Evolutionary conservation across 2,113 vertebrate species (phyloP).

Genomic region (Leptosomus discolor): DNA sequence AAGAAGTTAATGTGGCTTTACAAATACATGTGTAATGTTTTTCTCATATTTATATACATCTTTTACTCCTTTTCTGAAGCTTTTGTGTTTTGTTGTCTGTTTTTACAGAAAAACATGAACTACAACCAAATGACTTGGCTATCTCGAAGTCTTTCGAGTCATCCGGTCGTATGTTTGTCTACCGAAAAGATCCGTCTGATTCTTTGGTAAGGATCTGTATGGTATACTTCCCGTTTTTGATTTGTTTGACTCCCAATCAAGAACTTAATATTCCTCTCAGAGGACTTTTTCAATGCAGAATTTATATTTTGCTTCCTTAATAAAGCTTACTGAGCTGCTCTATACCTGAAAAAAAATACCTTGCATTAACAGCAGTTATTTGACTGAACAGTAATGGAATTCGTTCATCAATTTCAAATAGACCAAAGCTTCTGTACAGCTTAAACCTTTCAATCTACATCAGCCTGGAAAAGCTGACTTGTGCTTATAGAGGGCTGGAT

Average conservation of each 20-base stretch:
- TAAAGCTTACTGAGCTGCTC: background rate
- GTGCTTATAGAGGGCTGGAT: background rate
- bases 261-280: background rate
- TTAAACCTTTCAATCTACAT: slow-evolving; percentile 27
- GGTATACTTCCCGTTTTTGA: background rate
- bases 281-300: background rate
- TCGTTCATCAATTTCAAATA: slow-evolving; percentile 42
- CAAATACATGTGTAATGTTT: background rate
- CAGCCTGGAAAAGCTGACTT: background rate
- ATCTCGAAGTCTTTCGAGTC: slow-evolving; percentile 82
- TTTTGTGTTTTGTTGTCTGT: background rate
- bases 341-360: background rate
- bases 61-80: background rate
- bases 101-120: slow-evolving; percentile 84
- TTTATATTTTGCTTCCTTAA: background rate
- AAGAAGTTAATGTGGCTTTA: background rate
- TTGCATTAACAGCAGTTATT: background rate
- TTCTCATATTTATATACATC: background rate
- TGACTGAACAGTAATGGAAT: background rate
- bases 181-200: slow-evolving; percentile 85
- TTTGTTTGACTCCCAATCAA: background rate
- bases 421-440: background rate
- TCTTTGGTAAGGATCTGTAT: slow-evolving; percentile 80
- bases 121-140: slow-evolving; percentile 86
- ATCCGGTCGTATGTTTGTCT: slow-evolving; percentile 86